Conservation (phyloP, 1,140 invertebrate species). For the Heliothis virescens region DNA sequence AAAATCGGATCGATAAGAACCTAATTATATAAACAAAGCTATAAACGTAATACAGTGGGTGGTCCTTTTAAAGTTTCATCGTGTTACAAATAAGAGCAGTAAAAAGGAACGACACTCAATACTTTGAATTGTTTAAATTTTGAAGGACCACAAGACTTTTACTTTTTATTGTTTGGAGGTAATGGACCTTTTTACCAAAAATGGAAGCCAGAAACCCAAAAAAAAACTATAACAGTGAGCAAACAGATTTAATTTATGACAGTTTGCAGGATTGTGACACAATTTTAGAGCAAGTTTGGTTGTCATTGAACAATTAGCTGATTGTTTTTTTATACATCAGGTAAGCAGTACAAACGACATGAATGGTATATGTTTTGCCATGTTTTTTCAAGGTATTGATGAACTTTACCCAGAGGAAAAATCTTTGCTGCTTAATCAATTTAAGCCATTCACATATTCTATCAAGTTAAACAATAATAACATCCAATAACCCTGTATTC, state of each 20-base stretch:
- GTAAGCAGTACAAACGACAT: too few relatives aligned
- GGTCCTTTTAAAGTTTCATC: slow-evolving; percentile 52
- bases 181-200: slow-evolving; percentile 8
- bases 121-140: slow-evolving; percentile 45
- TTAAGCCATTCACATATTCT: too few relatives aligned
- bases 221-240: neutral
- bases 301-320: too few relatives aligned
- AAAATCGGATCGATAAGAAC: slow-evolving; percentile 34
- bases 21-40: slow-evolving; percentile 52
- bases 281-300: too few relatives aligned
- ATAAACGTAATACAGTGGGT: slow-evolving; percentile 56
- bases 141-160: slow-evolving; percentile 32
- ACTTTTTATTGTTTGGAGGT: slow-evolving; percentile 15
- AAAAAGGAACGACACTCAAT: slow-evolving; percentile 37
- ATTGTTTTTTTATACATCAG: neutral
- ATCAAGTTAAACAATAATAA: too few relatives aligned
- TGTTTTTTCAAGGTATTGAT: too few relatives aligned
- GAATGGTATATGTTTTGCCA: too few relatives aligned
- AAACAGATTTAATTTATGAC: neutral
- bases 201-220: neutral
- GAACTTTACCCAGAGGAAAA: too few relatives aligned
- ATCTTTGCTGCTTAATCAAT: too few relatives aligned
- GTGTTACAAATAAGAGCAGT: slow-evolving; percentile 52
- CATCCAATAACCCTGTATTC: neutral
- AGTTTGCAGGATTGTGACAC: too few relatives aligned